Evolutionary conservation across 2,797 vertebrate genomes (phyloP), one percentile per base, ranked within the genome.

Genomic region (Myripristis murdjan): DNA sequence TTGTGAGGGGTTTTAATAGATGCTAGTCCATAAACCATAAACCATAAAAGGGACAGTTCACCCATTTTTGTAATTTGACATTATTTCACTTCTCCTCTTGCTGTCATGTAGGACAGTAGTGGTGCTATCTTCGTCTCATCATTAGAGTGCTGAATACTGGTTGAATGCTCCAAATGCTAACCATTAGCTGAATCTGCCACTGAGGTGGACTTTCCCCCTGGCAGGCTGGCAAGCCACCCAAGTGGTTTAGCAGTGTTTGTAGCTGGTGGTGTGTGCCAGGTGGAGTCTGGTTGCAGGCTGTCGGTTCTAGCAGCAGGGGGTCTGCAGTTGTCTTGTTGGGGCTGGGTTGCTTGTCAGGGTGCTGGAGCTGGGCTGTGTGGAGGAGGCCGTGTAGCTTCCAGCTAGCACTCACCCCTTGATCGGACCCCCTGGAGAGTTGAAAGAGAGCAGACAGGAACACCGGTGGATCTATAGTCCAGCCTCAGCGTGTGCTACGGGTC

Each of bases 361-460:
- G 4, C 47, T 12, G 62, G 35, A 48, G 70, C 41, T 23, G 55
- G 62, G 31, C 7, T 59, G 64, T 49, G 54, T 20, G 51, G 68
- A 71, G 72, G 59, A 61, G 72, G 64, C 60, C 9, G 0, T 20
- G 49, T 78, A 58, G 71, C 82, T 66, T 41, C 51, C 66, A 65
- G 81, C 83, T 33, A 77, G 53, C 23, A 2, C 73, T 81, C 66
- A 63, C 77, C 67, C 64, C 70, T 79, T 73, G n/a, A 81, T 81
- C 73, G 8, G 10, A 48, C 72, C 60, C 81, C 72, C 68, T 3
- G 15, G 79, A 68, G 73, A 79, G 77, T 65, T 70, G 20, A 75
- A 58, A 72, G 64, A 53, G 55, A 61, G 51, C 7, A 57, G 59
- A 55, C 60, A 44, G 44, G 66, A 82, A 67, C 65, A 64, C 62